Percentiles rank a stretch among this genome's conserved stretches.
Conservation (phyloP, 2,888 invertebrate genomes). For the Neelides folsomi region DNA sequence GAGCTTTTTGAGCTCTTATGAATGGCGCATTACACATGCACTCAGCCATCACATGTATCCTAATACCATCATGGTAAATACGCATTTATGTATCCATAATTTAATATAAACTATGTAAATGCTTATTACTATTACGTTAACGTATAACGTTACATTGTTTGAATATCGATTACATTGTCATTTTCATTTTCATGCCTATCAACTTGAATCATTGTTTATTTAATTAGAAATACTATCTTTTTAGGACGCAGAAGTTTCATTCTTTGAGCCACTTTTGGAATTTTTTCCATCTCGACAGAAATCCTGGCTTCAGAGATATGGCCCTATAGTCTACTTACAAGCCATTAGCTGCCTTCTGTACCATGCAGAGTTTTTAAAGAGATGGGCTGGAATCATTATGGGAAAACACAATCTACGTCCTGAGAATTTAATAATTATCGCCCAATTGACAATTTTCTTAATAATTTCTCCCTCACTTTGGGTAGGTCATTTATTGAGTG, state of each 20-base stretch:
- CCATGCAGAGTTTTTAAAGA: slow-evolving; percentile 9
- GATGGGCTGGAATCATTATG: slow-evolving; percentile 10
- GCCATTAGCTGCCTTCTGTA: slow-evolving; percentile 15
- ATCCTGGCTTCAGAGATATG: slow-evolving; percentile 19
- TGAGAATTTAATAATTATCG: slow-evolving; percentile 23
- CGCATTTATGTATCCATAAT: no score
- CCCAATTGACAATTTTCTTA: slow-evolving; percentile 14
- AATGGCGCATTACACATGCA: slow-evolving; percentile 35
- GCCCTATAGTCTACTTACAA: slow-evolving; percentile 20
- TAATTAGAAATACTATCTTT: no score
- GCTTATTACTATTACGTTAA: no score
- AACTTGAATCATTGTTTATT: neutral
- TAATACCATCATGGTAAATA: slow-evolving; percentile 33
- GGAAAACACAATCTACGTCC: slow-evolving; percentile 15
- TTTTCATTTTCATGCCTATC: slow-evolving; percentile 6
- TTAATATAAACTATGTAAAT: no score
- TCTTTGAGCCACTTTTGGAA: slow-evolving; percentile 19
- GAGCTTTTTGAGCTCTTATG: slow-evolving; percentile 30
- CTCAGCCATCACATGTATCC: slow-evolving; percentile 35
- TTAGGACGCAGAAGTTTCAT: slow-evolving; percentile 25
- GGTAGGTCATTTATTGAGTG: slow-evolving; percentile 6
- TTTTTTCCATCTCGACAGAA: slow-evolving; percentile 19
- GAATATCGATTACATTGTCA: no score
- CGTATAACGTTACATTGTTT: no score
- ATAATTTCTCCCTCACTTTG: slow-evolving; percentile 17